Evolutionary conservation across 1,140 invertebrate genomes (phyloP).

Genomic region (Tribolium castaneum): DNA sequence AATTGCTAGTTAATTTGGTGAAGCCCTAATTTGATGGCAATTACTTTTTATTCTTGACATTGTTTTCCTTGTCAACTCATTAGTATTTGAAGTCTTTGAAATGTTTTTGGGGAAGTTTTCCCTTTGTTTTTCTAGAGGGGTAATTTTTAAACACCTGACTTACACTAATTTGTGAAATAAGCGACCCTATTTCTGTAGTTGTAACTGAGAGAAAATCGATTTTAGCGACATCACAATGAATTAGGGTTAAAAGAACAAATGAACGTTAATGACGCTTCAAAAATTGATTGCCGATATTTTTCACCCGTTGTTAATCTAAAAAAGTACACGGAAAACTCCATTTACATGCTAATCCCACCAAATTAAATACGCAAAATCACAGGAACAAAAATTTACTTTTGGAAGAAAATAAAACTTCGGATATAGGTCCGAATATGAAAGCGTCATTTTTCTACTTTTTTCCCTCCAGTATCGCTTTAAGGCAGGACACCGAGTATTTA

Average conservation of each 20-base stretch:
- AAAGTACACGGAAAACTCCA: background rate
- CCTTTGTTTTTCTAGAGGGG: slow-evolving; percentile 3
- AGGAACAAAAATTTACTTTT: background rate
- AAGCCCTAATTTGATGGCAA: slow-evolving; percentile 37
- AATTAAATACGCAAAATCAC: background rate
- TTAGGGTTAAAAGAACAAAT: background rate
- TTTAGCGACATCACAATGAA: background rate
- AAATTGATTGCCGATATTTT: slow-evolving; percentile 24
- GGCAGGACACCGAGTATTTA: background rate
- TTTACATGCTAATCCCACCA: background rate
- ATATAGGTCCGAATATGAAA: background rate
- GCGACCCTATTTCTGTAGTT: no score
- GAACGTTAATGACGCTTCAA: slow-evolving; percentile 16
- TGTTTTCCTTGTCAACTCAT: slow-evolving; percentile 42
- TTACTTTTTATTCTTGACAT: slow-evolving; percentile 42
- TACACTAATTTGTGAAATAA: background rate
- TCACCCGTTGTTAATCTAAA: background rate
- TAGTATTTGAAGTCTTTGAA: slow-evolving; percentile 39
- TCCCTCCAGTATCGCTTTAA: background rate
- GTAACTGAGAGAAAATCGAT: no score
- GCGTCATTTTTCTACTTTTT: background rate
- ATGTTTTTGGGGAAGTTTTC: slow-evolving; percentile 13
- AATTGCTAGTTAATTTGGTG: slow-evolving; percentile 37
- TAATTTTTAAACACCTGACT: slow-evolving; percentile 12
- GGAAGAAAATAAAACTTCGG: background rate